Evolutionary conservation across 2,113 vertebrate species (phyloP), one percentile per base, ranked within the genome.

Genomic region (Amazona guildingii): DNA sequence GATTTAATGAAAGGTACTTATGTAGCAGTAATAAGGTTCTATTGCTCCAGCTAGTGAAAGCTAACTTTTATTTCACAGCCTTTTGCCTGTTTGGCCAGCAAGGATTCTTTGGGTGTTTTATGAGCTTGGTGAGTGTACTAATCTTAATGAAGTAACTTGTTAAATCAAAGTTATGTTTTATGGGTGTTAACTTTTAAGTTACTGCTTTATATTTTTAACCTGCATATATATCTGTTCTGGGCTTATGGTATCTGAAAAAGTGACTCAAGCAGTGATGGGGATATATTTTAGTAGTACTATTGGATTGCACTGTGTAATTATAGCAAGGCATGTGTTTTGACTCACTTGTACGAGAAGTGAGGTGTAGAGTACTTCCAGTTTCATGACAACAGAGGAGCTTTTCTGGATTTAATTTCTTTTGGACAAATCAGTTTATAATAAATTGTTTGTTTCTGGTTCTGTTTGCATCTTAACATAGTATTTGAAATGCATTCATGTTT

Each of bases 201-300:
- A 3, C 1, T 69, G 20, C 2, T 49, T 44, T 33, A 11, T 35
- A 9, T 51, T 76, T 75, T n/a, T 10, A 29, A 46, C 9, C 15
- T 93, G 46, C 9, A 12, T 51, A 3, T 0, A 0, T 48, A 2
- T 28, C 20, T 44, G 8, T 31, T 89, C 0, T 0, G 15, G 20
- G 16, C 5, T 35, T 61, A 37, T 48, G 20, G 17, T 59, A 29
- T 16, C 23, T 35, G 1, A 18, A 35, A 19, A 27, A 20, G 33
- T 43, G 62, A 29, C 21, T 3, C 6, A 43, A 29, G 28, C 33
- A 51, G 43, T 13, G 64, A 5, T 33, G 33, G 7, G 10, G 23
- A 2, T 79, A 5, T 9, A 0, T 51, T 72, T 49, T 18, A 51
- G 18, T 49, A n/a, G 31, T 24, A 7, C 16, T 67, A 1, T 10